Evolutionary conservation across 2,113 vertebrate genomes (phyloP).

Genomic region (Eptesicus fuscus): DNA sequence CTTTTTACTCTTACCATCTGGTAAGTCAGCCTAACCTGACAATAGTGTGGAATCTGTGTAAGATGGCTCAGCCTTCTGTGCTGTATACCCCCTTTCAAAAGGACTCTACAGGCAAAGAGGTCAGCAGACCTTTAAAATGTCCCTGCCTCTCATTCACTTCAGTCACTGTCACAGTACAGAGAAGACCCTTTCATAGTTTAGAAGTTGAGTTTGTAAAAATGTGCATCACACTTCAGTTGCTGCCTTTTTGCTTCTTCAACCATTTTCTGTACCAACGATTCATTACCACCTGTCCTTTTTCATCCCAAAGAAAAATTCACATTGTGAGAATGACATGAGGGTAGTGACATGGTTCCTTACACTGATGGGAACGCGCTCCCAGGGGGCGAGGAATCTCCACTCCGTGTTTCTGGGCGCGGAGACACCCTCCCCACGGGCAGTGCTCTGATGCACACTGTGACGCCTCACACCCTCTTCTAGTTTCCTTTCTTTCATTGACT

Average conservation of each 20-base stretch:
- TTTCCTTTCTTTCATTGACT: slow-evolving; percentile 7
- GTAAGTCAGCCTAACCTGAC: not conserved
- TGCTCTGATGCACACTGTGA: rapidly evolving
- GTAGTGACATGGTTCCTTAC: not conserved
- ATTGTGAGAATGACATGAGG: not conserved
- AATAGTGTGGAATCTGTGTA: not conserved
- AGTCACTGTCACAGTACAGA: not conserved
- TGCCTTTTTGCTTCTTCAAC: not conserved
- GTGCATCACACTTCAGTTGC: not conserved
- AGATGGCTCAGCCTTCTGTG: not conserved
- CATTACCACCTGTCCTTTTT: not conserved
- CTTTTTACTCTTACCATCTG: not conserved
- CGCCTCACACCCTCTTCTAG: not conserved
- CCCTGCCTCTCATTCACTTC: not conserved
- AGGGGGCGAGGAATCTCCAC: not conserved
- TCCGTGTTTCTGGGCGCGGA: not conserved
- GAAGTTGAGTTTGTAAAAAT: slow-evolving; percentile 2
- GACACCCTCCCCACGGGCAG: not conserved
- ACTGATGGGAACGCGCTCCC: not conserved
- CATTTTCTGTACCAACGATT: not conserved
- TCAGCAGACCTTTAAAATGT: not conserved
- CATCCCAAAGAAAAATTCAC: not conserved
- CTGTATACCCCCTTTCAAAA: not conserved
- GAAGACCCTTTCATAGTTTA: not conserved
- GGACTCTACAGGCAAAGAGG: not conserved